Base-by-base conservation (phyloP, 2,888 invertebrate genomes). In the Erebia palarica region DNA sequence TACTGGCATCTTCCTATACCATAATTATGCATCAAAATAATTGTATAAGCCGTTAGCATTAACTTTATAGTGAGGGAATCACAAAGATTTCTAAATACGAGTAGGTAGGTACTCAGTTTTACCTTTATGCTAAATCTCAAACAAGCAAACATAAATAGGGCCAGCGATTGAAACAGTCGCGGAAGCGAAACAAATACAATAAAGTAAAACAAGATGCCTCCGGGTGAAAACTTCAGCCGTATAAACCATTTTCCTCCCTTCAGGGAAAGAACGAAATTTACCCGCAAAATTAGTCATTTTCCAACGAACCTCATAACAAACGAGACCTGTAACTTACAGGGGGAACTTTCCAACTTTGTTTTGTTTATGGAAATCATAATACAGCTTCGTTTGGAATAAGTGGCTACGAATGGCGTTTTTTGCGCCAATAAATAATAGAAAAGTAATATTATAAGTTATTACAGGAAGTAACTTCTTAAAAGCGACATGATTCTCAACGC, bases 271-370 rank as follows among this genome's bases (percentile, higher is more conserved):
- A 76, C 73, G 71, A 72, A 79, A 76, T 77, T 78, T 77, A 77
- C 75, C 71, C 75, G 72, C 76, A 70, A 77, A 76, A 76, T 78
- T 78, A 76, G 75, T 76, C 72, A 74, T 81, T 82, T 79, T 75
- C 74, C 75, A 81, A 83, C 81, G 78, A 87, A 88, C 82, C 85
- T 86, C 75, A 78, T 85, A 85, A 87, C 84, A 84, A 89, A 89
- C 78, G 86, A 82, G 81, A 82, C 81, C 85, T 85, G 75, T 70
- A 75, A 84, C 84, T 79, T 85, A 78, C 71, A 74, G 70, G 71
- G 80, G 80, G 80, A 78, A 77, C 70, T 73, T 77, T 77, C 70
- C 55, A 69, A 69, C 18, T 75, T 71, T 69, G 60, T 68, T 69
- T 73, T 61, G 64, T 71, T 73, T 71, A 73, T 69, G 69, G 55